These are phyloP conservation scores for Oreochromis niloticus DNA, from an alignment of 2,113 vertebrate genomes.

Conservation along the genomic window DNA sequence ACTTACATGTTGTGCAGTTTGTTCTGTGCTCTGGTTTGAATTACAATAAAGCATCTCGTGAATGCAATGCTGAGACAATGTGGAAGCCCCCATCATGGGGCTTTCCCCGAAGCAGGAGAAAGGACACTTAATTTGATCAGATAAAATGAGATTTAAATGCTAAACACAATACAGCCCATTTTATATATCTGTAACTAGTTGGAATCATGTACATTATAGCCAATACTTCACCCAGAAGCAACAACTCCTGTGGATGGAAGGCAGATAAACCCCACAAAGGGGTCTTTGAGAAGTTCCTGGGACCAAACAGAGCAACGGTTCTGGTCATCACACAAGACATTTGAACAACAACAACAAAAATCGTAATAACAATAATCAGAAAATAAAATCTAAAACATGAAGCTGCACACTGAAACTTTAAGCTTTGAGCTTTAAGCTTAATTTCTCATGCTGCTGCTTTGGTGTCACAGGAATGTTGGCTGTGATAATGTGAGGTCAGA, in stretches of 20 bases:
- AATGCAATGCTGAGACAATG: not conserved
- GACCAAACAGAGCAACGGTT: not conserved
- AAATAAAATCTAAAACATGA: not conserved
- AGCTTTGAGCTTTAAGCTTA: not conserved
- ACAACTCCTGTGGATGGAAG: not conserved
- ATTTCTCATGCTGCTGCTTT: not conserved
- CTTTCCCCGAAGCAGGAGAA: not conserved
- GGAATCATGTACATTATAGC: not conserved
- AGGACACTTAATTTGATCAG: constrained; percentile 1
- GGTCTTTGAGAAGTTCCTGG: not conserved
- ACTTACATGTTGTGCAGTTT: not conserved
- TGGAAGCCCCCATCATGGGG: constrained; percentile 1
- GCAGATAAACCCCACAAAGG: not conserved
- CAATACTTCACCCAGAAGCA: not conserved
- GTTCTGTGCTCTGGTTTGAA: not conserved
- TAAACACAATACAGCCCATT: not conserved
- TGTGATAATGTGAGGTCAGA: not conserved
- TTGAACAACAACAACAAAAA: not conserved
- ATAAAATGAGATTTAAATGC: not conserved
- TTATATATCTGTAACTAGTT: not conserved
- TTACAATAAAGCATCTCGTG: not conserved
- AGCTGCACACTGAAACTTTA: not conserved
- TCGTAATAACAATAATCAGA: not conserved
- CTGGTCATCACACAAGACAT: not conserved
- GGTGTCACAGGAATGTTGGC: not conserved